Evolutionary conservation across 2,797 vertebrate species (phyloP), one percentile per base, ranked within the genome.

Genomic region (Poeciliopsis turneri): DNA sequence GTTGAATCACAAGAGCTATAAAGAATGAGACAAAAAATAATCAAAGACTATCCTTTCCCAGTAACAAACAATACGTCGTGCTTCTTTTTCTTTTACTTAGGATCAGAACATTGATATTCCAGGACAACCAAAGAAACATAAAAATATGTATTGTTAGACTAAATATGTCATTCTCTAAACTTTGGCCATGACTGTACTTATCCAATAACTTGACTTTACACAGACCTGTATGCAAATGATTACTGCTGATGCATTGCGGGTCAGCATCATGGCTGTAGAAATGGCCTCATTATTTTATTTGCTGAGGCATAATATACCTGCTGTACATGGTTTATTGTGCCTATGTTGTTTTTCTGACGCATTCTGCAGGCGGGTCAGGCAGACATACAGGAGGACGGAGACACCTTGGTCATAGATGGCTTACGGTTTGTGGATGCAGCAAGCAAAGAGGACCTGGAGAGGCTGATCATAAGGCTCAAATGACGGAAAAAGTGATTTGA

Each of bases 371-470:
- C 81, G 55, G 46, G 61, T 84, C 84, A 78, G 59, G 80, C 75
- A 76, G 64, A 64, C 76, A 73, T 77, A 8, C 76, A 81, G 53
- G 88, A 89, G 75, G 82, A 89, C 0, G 77, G 83, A 15, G 90
- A 93, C 59, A 84, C 82, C 68, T 83, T 93, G 91, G 45, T 92
- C 82, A 85, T 94, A 28, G 93, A 92, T 0, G 92, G 91, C 80
- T 90, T 92, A 82, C 81, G 84, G 76, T 94, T 95, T 88, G 78
- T 87, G 84, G 84, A 85, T 46, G 82, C 77, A 2, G 53, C 76
- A 75, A 89, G 78, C 79, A 51, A 69, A 39, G 87, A 93, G 49
- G 87, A 90, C 25, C 85, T 93, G 78, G 85, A 49, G 78, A 87
- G 41, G 76, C 78, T 72, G 78, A 75, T 86, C 84, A 76, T 64